phyloP scores from a whole-genome alignment of 2,888 invertebrate species.

The Helobdella robusta region DNA sequence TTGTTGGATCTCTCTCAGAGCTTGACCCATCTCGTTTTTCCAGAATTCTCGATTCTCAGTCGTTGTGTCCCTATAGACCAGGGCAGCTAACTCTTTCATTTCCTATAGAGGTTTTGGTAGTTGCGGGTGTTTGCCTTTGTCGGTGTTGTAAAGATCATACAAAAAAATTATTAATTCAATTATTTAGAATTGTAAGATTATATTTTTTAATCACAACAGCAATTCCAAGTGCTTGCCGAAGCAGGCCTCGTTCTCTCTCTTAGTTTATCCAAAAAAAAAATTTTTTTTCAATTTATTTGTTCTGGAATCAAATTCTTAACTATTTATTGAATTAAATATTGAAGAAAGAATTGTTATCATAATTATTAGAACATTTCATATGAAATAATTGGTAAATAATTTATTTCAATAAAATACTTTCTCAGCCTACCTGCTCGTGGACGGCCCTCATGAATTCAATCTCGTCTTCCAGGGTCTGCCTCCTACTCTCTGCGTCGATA shows the following conservation, averaged over 20 bases:
- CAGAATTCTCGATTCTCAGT: conserved; percentile 54
- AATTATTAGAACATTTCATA: too few species aligned
- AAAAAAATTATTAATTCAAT: not conserved
- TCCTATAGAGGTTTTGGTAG: conserved; percentile 40
- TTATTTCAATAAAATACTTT: too few species aligned
- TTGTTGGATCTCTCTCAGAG: conserved; percentile 52
- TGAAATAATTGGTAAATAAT: too few species aligned
- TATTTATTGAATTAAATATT: not conserved
- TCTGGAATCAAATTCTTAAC: not conserved
- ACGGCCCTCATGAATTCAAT: conserved; percentile 52
- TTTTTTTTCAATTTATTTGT: not conserved
- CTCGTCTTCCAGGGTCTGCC: conserved; percentile 52
- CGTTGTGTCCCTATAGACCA: conserved; percentile 53
- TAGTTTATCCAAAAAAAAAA: not conserved
- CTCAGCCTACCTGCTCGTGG: conserved; percentile 49
- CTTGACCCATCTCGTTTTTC: conserved; percentile 53
- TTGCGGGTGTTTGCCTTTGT: not conserved
- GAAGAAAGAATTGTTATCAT: too few species aligned
- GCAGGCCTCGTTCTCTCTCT: too few species aligned
- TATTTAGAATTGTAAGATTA: too few species aligned
- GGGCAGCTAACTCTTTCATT: conserved; percentile 52
- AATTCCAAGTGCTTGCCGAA: too few species aligned
- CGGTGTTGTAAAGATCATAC: not conserved
- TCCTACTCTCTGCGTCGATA: conserved; percentile 52
- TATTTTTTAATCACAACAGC: too few species aligned